A percentile compares a stretch with the other conserved stretches of the same genome.
phyloP scores from a whole-genome alignment of 2,797 vertebrate genomes.

The Tolypeutes matacus region DNA sequence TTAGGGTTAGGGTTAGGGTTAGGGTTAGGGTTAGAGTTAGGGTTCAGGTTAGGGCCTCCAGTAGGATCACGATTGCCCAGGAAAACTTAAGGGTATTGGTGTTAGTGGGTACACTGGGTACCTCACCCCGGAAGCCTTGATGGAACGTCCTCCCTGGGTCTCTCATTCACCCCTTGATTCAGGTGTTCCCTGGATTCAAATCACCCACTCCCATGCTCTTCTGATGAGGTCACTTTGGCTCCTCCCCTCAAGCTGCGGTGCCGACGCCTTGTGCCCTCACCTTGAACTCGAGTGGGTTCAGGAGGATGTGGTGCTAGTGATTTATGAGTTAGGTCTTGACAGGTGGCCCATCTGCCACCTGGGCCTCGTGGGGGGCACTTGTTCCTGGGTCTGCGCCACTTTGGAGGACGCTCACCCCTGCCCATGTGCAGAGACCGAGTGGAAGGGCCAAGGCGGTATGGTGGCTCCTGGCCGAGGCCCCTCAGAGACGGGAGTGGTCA shows the following conservation, averaged over 20 bases:
- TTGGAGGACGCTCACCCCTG: background rate
- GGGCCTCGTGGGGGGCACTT: background rate
- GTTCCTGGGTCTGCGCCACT: rapidly evolving
- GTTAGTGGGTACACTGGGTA: too few species aligned
- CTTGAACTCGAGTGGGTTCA: background rate
- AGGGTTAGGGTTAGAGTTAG: too few species aligned
- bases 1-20: too few species aligned
- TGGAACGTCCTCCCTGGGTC: rapidly evolving
- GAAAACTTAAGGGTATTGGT: background rate
- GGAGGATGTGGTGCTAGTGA: background rate
- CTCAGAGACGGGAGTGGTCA: rapidly evolving
- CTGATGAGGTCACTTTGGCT: background rate
- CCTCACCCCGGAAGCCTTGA: background rate
- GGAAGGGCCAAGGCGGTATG: too few species aligned
- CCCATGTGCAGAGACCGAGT: rapidly evolving
- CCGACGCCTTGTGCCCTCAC: too few species aligned
- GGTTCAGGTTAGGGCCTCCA: background rate
- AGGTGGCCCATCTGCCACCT: rapidly evolving
- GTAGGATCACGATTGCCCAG: too few species aligned
- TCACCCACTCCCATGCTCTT: rapidly evolving
- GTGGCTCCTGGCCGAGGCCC: background rate
- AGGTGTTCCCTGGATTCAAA: rapidly evolving
- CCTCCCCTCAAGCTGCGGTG: background rate
- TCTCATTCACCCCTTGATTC: too few species aligned
- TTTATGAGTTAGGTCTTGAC: background rate